These are phyloP conservation scores for Cosmia trapezina DNA, from an alignment of 2,888 invertebrate genomes.

Conservation along the genomic window DNA sequence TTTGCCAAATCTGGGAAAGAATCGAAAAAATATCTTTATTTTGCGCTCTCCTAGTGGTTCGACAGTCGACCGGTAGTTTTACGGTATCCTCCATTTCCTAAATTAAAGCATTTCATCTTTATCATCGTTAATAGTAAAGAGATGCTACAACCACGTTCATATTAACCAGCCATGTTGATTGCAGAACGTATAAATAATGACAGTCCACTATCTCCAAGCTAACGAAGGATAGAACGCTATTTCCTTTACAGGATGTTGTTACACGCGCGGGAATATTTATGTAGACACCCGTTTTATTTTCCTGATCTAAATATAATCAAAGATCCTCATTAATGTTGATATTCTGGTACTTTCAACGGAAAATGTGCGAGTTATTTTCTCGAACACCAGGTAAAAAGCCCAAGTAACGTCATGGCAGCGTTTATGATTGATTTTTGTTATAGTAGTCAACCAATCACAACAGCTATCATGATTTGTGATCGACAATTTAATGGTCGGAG, in stretches of 20 bases:
- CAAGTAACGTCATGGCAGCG: background rate
- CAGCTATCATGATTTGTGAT: background rate
- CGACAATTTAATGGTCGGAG: background rate
- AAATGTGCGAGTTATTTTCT: background rate
- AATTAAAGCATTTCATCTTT: conserved; percentile 23
- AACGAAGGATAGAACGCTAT: conserved; percentile 50
- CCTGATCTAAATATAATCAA: conserved; percentile 15
- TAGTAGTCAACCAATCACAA: background rate
- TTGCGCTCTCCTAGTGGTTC: background rate
- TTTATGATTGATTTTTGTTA: background rate
- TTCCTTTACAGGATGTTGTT: conserved; percentile 47
- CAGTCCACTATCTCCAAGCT: conserved; percentile 37
- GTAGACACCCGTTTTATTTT: conserved; percentile 28
- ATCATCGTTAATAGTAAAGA: conserved; percentile 23
- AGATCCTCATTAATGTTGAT: conserved; percentile 4
- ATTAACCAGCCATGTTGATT: conserved; percentile 36
- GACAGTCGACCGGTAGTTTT: background rate
- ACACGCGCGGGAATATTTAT: conserved; percentile 30
- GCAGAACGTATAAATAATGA: conserved; percentile 50
- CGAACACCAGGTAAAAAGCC: background rate
- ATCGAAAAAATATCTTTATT: too few species aligned
- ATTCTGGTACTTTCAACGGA: background rate
- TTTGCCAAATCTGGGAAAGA: too few species aligned
- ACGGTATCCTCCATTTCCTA: conserved; percentile 13
- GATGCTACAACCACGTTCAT: conserved; percentile 14